phyloP scores from a whole-genome alignment of 1,140 invertebrate genomes.

The Zaprionus capensis region DNA sequence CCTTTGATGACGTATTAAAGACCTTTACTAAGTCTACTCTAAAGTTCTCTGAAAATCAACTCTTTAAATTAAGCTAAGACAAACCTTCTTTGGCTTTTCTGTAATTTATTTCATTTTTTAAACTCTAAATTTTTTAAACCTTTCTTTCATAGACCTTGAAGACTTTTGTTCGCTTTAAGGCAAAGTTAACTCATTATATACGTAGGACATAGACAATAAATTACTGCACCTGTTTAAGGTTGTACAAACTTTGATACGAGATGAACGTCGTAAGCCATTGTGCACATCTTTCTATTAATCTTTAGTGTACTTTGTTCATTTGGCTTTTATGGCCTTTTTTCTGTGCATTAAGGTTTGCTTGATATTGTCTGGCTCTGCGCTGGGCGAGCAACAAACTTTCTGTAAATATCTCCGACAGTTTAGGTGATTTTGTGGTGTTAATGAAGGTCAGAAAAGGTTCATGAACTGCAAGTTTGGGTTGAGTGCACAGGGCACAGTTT shows the following conservation, averaged over 20 bases:
- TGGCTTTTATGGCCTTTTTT: slow-evolving; percentile 1
- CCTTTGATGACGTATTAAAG: too few relatives aligned
- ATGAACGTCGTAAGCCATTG: neutral
- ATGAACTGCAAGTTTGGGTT: neutral
- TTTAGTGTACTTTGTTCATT: slow-evolving; percentile 4
- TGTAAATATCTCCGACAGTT: neutral
- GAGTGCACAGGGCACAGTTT: neutral
- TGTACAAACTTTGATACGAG: neutral
- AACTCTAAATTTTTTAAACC: too few relatives aligned
- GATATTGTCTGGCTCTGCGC: neutral
- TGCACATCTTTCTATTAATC: neutral
- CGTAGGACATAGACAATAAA: neutral
- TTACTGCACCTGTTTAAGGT: neutral
- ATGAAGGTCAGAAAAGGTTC: neutral
- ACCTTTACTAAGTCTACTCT: too few relatives aligned
- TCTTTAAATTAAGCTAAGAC: too few relatives aligned
- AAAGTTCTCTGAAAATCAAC: too few relatives aligned
- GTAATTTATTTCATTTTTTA: too few relatives aligned
- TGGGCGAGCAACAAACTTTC: neutral
- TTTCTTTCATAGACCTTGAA: neutral
- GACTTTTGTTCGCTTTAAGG: neutral
- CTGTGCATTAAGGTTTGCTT: neutral
- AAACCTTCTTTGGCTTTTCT: too few relatives aligned
- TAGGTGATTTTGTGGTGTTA: slow-evolving; percentile 4
- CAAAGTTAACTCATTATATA: neutral